Base-by-base conservation (phyloP, 2,888 invertebrate species). In the Ptychoptera contaminata region DNA sequence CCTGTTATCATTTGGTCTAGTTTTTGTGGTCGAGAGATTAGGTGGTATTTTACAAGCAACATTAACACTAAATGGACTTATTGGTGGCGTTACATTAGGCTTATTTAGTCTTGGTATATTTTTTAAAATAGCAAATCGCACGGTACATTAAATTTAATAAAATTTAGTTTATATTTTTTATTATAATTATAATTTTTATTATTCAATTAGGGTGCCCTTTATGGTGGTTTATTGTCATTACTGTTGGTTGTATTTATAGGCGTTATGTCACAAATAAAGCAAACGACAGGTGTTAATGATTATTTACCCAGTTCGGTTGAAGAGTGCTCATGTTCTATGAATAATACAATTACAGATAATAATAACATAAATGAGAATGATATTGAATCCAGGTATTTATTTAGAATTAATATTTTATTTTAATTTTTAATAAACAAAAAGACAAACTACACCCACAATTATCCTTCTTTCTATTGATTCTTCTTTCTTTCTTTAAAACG, bases 21-120 rank as follows among this genome's bases (percentile, higher is more conserved):
- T 93, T 5, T 91, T 91, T 55, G 74, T 87, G 5, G 87, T 93
- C 11, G 86, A 90, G 56, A 74, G 79, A 45, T 69, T 93, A 30
- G 93, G 93, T 0, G 84, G 88, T 8, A 82, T 94, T 36, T 71
- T 94, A 50, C 87, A 92, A 70, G 81, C 88, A 1, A 88, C 90
- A 0, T 67, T 90, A 1, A 87, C 86, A 40, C 81, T 91, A 56
- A 87, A 90, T 58, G 91, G 91, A 1, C 82, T 91, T 71, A 81
- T 86, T 16, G 87, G 90, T 2, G 92, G 91, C 2, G 82, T 92
- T 0, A 81, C 87, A 0, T 67, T 92, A 16, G 92, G 91, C 0
- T 69, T 91, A 4, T 92, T 92, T 60, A 77, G 85, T 0, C 68
- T 92, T 16, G 92, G 92, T 45, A 88, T 92, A 77, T 79, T 85